Conservation (phyloP, 2,888 invertebrate species). For the Flexamia atlantica region DNA sequence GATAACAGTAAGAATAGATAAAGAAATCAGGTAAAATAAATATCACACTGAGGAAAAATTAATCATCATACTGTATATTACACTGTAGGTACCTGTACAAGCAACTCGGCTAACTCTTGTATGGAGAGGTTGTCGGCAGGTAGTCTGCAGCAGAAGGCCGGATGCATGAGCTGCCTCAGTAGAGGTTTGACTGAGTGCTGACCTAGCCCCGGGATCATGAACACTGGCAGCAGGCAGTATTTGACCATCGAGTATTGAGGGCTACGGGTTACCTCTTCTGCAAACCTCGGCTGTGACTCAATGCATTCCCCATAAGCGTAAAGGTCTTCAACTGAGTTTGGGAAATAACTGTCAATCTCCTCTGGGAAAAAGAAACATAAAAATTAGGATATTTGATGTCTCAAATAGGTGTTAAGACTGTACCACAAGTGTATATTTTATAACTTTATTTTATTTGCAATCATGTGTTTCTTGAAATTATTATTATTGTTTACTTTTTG, state of each 20-base stretch:
- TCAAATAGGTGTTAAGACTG: too few species aligned
- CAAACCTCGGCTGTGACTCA: slow-evolving; percentile 70
- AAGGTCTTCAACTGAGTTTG: slow-evolving; percentile 51
- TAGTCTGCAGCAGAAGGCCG: slow-evolving; percentile 73
- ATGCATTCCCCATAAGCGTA: slow-evolving; percentile 1
- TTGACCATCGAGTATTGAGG: slow-evolving; percentile 72
- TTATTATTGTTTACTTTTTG: too few species aligned
- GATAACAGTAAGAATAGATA: too few species aligned
- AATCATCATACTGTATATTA: neutral
- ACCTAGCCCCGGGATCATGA: slow-evolving; percentile 74
- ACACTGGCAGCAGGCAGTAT: slow-evolving; percentile 72
- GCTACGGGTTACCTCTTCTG: slow-evolving; percentile 73
- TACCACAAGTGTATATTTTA: too few species aligned
- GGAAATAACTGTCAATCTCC: slow-evolving; percentile 39
- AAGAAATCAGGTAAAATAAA: too few species aligned
- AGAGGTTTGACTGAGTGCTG: slow-evolving; percentile 71
- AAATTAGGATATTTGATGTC: too few species aligned
- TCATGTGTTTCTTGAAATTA: too few species aligned
- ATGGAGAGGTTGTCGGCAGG: slow-evolving; percentile 67
- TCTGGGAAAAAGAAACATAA: too few species aligned
- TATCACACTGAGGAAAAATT: too few species aligned
- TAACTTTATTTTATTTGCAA: too few species aligned
- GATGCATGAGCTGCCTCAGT: slow-evolving; percentile 73
- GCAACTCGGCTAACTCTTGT: slow-evolving; percentile 58
- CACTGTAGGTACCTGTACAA: slow-evolving; percentile 65